Base-by-base conservation (phyloP, 2,888 invertebrate genomes). In the Gibbula magus region DNA sequence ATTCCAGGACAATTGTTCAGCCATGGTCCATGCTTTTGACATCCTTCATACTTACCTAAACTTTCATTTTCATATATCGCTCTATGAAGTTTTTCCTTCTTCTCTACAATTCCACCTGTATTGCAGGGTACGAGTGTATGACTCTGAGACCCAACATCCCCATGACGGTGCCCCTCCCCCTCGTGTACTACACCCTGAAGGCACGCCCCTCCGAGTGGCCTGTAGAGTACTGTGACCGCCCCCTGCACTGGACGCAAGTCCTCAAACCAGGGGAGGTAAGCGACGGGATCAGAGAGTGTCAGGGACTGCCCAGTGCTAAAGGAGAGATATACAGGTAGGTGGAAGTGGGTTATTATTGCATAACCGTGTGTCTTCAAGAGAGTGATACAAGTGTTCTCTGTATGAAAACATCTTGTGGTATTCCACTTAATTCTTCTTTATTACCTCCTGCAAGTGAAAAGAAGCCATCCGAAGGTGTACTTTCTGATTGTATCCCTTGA, bases 81-180 rank as follows among this genome's bases (percentile, higher is more conserved):
- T 35, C 35, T 35, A 35, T 35, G 4, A 35, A 35, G 8, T 35
- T 5, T 35, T 35, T 35, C 3, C 3, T 5, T 35, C 35, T 5
- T 35, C 8, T 8, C 35, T 5, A 35, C 8, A 8, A 5, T 5
- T 35, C 35, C 1, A 45, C 45, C 10, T 13, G 10, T 45, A 10
- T 45, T 75, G 7, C 81, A 85, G 85, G 85, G 22, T 83, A 82
- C 54, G 75, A 78, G 78, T 73, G 73, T 29, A 79, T 86, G 77
- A 75, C 77, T n/a, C 77, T 87, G n/a, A 81, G 82, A 54, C 76
- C 80, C 29, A 67, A 79, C 51, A 79, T 45, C 51, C 80, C 81
- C 29, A 77, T 96, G 91, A 95, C 97, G 54, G 95, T 97, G 78
- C 98, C 98, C 25, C 93, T 98, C 82, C 94, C 95, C 22, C 96